phyloP scores from a whole-genome alignment of 2,113 vertebrate genomes.

The Plectropomus leopardus region DNA sequence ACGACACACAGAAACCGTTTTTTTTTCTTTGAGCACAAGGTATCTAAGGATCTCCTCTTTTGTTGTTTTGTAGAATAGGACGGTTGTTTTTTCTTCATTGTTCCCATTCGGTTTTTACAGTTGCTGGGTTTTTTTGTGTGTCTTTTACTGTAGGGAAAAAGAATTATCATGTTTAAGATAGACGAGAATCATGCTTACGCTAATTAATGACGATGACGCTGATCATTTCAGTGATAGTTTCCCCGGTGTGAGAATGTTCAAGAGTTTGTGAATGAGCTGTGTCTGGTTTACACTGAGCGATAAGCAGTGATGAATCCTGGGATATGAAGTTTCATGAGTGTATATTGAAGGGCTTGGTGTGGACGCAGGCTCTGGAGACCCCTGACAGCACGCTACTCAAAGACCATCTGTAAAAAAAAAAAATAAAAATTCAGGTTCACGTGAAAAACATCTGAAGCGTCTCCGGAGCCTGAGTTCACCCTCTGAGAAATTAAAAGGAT shows the following conservation, averaged over 20 bases:
- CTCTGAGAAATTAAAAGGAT: slow-evolving; percentile 79
- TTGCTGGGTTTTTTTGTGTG: slow-evolving; percentile 85
- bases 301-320: slow-evolving; percentile 76
- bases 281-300: slow-evolving; percentile 81
- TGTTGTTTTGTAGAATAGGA: slow-evolving; percentile 77
- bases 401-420: slow-evolving; percentile 18
- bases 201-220: slow-evolving; percentile 56
- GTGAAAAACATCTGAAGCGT: slow-evolving; percentile 35
- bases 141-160: slow-evolving; percentile 80
- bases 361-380: slow-evolving; percentile 79
- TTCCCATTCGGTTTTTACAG: slow-evolving; percentile 82
- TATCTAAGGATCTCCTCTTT: slow-evolving; percentile 70
- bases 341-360: slow-evolving; percentile 79
- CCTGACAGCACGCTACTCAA: slow-evolving; percentile 31
- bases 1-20: slow-evolving; percentile 56
- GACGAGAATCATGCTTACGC: slow-evolving; percentile 70
- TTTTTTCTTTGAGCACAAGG: slow-evolving; percentile 74
- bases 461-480: slow-evolving; percentile 80
- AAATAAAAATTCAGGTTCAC: too few species aligned
- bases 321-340: slow-evolving; percentile 78
- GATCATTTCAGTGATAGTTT: slow-evolving; percentile 66
- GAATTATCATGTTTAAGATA: slow-evolving; percentile 71
- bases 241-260: slow-evolving; percentile 71
- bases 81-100: slow-evolving; percentile 77
- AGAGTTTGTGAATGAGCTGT: slow-evolving; percentile 68